These are phyloP conservation scores for Holothuria glaberrima DNA, from an alignment of 35 echinoderm and acorn worm species.

Conservation along the genomic window DNA sequence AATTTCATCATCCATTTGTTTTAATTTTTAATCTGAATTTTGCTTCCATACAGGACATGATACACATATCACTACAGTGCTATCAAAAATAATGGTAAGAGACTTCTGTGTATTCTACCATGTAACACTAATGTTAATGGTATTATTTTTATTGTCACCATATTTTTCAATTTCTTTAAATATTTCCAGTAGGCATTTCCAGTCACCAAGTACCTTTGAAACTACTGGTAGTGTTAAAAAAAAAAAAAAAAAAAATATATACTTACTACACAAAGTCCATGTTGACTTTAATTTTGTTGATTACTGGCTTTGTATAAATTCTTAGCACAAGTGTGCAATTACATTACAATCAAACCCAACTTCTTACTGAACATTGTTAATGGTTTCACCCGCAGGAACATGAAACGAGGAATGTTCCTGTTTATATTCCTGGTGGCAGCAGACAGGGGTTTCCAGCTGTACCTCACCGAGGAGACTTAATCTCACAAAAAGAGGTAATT, in stretches of 20 bases:
- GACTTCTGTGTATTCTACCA: neutral
- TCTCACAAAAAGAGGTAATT: neutral
- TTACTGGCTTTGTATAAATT: too few relatives aligned
- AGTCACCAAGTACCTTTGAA: too few relatives aligned
- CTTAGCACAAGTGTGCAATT: too few relatives aligned
- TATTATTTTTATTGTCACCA: neutral
- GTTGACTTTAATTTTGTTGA: too few relatives aligned
- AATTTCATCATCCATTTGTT: too few relatives aligned
- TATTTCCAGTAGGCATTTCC: too few relatives aligned
- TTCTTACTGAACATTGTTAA: too few relatives aligned
- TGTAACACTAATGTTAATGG: neutral
- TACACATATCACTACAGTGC: conserved; percentile 80
- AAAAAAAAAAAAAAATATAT: too few relatives aligned
- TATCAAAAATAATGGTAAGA: conserved; percentile 92
- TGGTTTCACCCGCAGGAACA: conserved; percentile 62
- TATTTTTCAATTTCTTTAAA: too few relatives aligned
- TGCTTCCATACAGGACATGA: conserved; percentile 76
- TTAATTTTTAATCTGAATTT: neutral
- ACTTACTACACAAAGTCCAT: too few relatives aligned
- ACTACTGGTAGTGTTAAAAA: too few relatives aligned
- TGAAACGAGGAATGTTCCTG: conserved; percentile 68
- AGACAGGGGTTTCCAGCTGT: conserved; percentile 83
- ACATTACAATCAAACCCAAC: too few relatives aligned
- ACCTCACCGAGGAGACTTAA: conserved; percentile 47
- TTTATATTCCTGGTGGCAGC: conserved; percentile 69